Conservation (phyloP, 2,888 invertebrate genomes). For the Acanthacorydalis orientalis region DNA sequence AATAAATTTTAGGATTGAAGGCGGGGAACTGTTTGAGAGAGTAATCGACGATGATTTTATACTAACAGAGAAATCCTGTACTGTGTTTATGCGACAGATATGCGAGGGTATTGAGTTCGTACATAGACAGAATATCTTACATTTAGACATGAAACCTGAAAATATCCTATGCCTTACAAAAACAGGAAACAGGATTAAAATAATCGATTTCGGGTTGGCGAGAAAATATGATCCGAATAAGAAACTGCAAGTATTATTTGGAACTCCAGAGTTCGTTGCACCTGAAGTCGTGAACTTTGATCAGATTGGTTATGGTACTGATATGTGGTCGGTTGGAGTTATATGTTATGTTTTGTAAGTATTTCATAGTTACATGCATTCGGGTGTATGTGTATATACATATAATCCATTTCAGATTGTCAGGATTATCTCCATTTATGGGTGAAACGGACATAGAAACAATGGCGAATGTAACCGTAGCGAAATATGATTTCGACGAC, state of each 20-base stretch:
- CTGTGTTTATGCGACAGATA: constrained; percentile 93
- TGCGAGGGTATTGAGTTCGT: constrained; percentile 97
- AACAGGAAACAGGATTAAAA: constrained; percentile 94
- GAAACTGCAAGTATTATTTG: constrained; percentile 86
- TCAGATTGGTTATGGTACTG: constrained; percentile 85
- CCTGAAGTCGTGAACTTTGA: constrained; percentile 99
- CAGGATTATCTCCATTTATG: constrained; percentile 96
- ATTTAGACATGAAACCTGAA: constrained; percentile 98
- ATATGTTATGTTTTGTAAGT: constrained; percentile 97
- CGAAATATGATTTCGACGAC: constrained; percentile 94
- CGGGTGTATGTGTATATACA: no score
- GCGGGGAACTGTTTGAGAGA: constrained; percentile 96
- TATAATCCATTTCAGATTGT: constrained; percentile 41
- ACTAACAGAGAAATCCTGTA: constrained; percentile 88
- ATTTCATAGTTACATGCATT: constrained; percentile 4
- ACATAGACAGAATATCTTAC: constrained; percentile 86
- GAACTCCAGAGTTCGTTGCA: constrained; percentile 97
- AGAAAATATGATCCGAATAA: constrained; percentile 81
- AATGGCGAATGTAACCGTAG: constrained; percentile 95
- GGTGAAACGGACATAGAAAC: constrained; percentile 95
- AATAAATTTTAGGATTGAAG: constrained; percentile 65
- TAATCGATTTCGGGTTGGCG: constrained; percentile 96
- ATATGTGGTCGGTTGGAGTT: constrained; percentile 99
- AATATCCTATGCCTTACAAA: constrained; percentile 93
- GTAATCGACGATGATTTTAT: constrained; percentile 98